Conservation (phyloP, 2,113 vertebrate genomes). For the Nothocercus nigrocapillus region DNA sequence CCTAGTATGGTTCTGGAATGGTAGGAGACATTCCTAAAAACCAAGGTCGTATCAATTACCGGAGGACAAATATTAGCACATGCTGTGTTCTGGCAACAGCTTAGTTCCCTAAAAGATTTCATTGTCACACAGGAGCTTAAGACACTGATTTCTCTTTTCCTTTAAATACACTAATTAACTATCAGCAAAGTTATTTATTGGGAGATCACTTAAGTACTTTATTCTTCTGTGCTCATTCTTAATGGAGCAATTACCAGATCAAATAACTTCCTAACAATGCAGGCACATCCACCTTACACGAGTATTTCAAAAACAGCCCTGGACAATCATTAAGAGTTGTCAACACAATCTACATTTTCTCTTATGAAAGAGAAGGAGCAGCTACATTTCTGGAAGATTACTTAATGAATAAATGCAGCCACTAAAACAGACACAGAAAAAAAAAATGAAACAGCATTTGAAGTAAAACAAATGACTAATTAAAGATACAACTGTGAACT, state of each 20-base stretch:
- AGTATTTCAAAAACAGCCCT: neutral
- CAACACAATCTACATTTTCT: neutral
- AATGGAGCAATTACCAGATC: neutral
- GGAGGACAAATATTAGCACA: neutral
- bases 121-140: neutral
- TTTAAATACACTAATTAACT: neutral
- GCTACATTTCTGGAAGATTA: neutral
- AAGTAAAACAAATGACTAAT: constrained; percentile 31
- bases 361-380: neutral
- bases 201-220: neutral
- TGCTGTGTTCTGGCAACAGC: constrained; percentile 19
- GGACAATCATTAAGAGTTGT: neutral
- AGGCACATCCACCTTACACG: neutral
- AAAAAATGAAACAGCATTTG: constrained; percentile 8
- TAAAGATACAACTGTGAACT: constrained; percentile 10
- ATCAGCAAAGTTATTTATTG: neutral
- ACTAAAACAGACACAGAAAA: neutral
- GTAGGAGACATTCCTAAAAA: neutral
- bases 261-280: neutral
- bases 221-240: neutral
- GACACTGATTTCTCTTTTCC: neutral
- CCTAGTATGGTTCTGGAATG: neutral
- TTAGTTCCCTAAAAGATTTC: constrained; percentile 1
- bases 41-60: constrained; percentile 1
- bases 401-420: neutral